Evolutionary conservation across 2,797 vertebrate genomes (phyloP).

Genomic region (Rhabdophis nuchalis): DNA sequence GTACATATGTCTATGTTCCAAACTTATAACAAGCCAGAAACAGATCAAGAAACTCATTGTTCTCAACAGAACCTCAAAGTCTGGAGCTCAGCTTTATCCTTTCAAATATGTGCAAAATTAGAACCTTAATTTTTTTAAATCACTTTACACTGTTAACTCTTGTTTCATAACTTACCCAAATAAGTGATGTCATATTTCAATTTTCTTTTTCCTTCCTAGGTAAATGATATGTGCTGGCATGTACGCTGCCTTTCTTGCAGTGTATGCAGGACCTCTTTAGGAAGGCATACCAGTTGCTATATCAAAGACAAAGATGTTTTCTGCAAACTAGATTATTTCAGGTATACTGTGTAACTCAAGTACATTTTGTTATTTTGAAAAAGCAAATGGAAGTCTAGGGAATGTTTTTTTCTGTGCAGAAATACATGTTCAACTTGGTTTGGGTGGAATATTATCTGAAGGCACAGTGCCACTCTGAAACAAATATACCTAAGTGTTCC

Average conservation of each 20-base stretch:
- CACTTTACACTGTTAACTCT: background rate
- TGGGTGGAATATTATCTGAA: background rate
- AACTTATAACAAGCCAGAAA: background rate
- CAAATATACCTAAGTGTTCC: background rate
- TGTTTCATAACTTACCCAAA: background rate
- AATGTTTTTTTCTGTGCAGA: background rate
- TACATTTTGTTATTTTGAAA: background rate
- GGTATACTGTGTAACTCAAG: slow-evolving; percentile 68
- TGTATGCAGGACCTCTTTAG: slow-evolving; percentile 87
- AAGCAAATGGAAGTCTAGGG: background rate
- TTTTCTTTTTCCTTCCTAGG: slow-evolving; percentile 68
- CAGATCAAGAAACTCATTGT: background rate
- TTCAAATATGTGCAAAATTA: background rate
- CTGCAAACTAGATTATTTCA: slow-evolving; percentile 97
- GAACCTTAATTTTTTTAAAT: background rate
- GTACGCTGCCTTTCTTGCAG: slow-evolving; percentile 93
- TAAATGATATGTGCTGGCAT: slow-evolving; percentile 95
- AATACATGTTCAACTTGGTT: background rate
- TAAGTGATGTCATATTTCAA: background rate
- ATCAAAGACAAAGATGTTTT: slow-evolving; percentile 96
- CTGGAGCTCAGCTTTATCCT: background rate
- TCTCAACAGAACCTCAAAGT: background rate
- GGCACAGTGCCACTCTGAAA: background rate
- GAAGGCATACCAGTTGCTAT: slow-evolving; percentile 92
- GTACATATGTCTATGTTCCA: background rate